Base-by-base conservation (phyloP, 2,797 vertebrate genomes). In the Hylomyscus alleni region DNA sequence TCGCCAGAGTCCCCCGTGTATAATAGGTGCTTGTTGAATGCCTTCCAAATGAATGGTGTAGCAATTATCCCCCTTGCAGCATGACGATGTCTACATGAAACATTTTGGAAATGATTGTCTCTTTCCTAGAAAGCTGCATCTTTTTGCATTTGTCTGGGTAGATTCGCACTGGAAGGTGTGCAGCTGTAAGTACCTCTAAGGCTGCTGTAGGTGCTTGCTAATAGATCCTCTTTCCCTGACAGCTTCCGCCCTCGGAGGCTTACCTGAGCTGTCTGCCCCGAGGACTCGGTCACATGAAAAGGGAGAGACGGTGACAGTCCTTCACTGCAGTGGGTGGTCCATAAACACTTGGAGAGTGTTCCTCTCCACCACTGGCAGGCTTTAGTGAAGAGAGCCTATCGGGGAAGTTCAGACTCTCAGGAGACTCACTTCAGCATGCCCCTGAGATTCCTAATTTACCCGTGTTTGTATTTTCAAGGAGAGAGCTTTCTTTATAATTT, bases 391-490 rank as follows among this genome's bases (percentile, higher is more conserved):
- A 11, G 52, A 37, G 62, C 22, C 13, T 90, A 10, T 85, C 83
- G 60, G 20, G 31, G 6, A 34, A 58, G 56, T 58, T 89, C 85
- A 95, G 72, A 85, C 77, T 95, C 89, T 87, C 29, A 0, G 93
- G 96, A 78, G 95, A 76, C 50, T 93, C 75, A 9, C 95, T 89
- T 85, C 85, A 94, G 52, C 56, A 73, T 90, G 76, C 10, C 76
- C 89, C 95, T 82, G 91, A 93, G 89, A 85, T 96, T 81, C 69
- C 89, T 92, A 62, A 78, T 89, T 93, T 82, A 89, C 86, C 89
- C 37, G 65, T 93, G 95, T 94, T 97, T 97, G 84, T 93, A 84
- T 89, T 95, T 96, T 95, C 82, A 97, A 96, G 83, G 83, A 40
- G 50, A 80, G 90, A 76, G 93, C 93, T 90, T 93, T 92, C 93